These are phyloP conservation scores for Myotis brandtii DNA, from an alignment of 2,113 vertebrate genomes.

Conservation along the genomic window DNA sequence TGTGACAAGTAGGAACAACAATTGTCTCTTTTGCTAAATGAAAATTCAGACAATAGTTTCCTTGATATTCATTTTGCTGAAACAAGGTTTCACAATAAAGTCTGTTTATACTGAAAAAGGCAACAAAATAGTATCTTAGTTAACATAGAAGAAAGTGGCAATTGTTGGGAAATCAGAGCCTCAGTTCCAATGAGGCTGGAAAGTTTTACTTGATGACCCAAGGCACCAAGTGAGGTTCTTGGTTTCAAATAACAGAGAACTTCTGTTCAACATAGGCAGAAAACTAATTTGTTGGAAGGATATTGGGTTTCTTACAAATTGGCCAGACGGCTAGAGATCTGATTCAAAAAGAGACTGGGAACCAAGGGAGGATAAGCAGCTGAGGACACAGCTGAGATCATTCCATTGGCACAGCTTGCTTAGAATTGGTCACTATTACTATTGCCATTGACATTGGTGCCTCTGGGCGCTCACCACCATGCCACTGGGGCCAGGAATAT, in stretches of 20 bases:
- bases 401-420: background rate
- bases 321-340: background rate
- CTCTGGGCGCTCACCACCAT: background rate
- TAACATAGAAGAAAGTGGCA: constrained; percentile 19
- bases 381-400: background rate
- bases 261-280: constrained; percentile 15
- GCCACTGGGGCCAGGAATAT: background rate
- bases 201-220: background rate
- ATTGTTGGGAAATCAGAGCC: background rate
- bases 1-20: constrained; percentile 36
- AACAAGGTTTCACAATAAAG: background rate
- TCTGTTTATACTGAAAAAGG: constrained; percentile 48
- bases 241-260: constrained; percentile 42
- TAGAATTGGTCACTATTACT: background rate
- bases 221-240: background rate
- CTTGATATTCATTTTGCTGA: constrained; percentile 18
- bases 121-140: constrained; percentile 16
- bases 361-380: background rate
- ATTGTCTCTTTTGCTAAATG: constrained; percentile 45
- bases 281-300: constrained; percentile 34
- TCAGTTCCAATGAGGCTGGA: background rate
- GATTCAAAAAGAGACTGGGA: background rate
- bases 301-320: background rate
- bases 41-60: constrained; percentile 44
- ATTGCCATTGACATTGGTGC: background rate